Conservation (phyloP, 2,113 vertebrate genomes). For the Zosterops borbonicus region DNA sequence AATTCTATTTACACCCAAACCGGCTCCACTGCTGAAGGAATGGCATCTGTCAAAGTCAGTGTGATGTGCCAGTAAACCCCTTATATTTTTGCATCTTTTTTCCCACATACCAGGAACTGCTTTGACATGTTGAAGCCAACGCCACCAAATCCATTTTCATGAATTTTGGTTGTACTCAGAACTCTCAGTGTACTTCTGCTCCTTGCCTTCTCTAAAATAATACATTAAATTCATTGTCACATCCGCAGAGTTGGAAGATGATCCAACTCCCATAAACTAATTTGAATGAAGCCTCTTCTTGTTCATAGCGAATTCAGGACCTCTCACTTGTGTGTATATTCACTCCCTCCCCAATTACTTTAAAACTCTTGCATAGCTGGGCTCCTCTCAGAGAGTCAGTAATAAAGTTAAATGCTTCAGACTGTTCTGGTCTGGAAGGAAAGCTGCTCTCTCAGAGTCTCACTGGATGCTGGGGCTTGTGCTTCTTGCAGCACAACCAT, state of each 20-base stretch:
- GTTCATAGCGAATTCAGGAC: not conserved
- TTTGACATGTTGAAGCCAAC: constrained; percentile 37
- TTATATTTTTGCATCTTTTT: constrained; percentile 47
- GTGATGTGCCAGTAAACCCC: constrained; percentile 40
- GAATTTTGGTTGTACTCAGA: not conserved
- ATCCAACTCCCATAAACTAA: not conserved
- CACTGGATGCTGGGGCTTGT: not conserved
- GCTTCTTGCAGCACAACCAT: not conserved
- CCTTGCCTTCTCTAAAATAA: not conserved
- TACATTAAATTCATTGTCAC: not conserved
- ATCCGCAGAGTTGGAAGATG: not conserved
- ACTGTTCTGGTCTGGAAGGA: not conserved
- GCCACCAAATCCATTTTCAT: not conserved
- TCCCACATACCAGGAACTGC: not conserved
- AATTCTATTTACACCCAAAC: constrained; percentile 19
- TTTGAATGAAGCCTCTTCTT: not conserved
- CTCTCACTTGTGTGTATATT: not conserved
- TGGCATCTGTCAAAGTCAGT: constrained; percentile 23
- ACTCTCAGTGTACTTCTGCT: not conserved
- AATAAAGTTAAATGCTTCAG: not conserved
- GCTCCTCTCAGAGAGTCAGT: not conserved
- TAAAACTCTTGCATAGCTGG: not conserved
- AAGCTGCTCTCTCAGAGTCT: not conserved
- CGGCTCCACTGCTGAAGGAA: not conserved
- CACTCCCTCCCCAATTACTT: not conserved